Conservation (phyloP, 2,797 vertebrate species). For the Acrossocheilus wenchowensis region DNA sequence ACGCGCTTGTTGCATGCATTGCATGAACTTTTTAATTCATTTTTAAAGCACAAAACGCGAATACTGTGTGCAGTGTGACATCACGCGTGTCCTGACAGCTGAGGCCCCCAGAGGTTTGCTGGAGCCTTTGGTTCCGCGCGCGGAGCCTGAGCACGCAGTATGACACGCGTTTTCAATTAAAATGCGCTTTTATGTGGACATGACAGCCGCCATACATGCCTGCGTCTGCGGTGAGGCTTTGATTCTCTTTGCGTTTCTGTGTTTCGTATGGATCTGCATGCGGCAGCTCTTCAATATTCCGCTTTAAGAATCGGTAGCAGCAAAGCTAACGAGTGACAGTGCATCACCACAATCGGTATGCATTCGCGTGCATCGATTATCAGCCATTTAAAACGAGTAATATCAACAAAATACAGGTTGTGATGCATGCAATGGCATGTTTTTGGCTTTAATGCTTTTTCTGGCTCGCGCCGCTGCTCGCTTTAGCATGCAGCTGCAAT, state of each 20-base stretch:
- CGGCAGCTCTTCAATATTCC: conserved; percentile 14
- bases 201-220: conserved; percentile 53
- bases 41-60: neutral
- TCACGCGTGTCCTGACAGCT: conserved; percentile 43
- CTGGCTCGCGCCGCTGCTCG: neutral
- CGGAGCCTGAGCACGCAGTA: neutral
- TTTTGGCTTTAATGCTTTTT: neutral
- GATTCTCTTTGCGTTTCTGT: neutral
- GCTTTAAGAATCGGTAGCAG: neutral
- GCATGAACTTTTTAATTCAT: neutral
- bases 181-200: conserved; percentile 54
- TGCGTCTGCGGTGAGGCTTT: conserved; percentile 65
- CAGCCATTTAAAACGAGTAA: neutral
- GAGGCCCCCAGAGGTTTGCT: conserved; percentile 39
- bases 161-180: conserved; percentile 66
- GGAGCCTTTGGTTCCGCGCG: conserved; percentile 32
- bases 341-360: neutral
- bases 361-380: neutral
- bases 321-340: conserved; percentile 27
- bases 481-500: conserved; percentile 11
- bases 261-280: conserved; percentile 13
- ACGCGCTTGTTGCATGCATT: neutral
- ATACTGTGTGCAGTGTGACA: conserved; percentile 13
- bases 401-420: neutral
- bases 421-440: neutral